These are phyloP conservation scores for Sphyrna mokarran DNA, from an alignment of 2,113 vertebrate genomes.

Conservation along the genomic window DNA sequence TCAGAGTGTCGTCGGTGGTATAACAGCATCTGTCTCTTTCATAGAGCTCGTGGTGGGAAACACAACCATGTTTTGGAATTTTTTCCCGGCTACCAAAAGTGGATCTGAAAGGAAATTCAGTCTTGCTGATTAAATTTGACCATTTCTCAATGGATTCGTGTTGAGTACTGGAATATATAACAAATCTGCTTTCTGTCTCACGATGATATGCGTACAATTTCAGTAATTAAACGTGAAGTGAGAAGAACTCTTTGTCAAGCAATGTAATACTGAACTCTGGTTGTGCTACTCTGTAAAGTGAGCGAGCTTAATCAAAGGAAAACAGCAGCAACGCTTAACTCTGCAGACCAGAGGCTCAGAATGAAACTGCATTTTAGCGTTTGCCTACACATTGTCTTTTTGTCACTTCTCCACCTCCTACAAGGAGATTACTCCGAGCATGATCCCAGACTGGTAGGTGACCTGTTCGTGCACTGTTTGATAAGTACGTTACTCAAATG, in stretches of 20 bases:
- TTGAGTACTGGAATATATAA: not conserved
- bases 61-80: not conserved
- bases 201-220: not conserved
- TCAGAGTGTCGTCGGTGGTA: not conserved
- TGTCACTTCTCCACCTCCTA: conserved; percentile 59
- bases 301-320: not conserved
- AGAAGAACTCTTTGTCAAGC: not conserved
- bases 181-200: not conserved
- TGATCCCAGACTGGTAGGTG: conserved; percentile 58
- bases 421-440: conserved; percentile 56
- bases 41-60: not conserved
- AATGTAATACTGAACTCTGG: conserved; percentile 32
- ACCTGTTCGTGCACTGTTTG: conserved; percentile 36
- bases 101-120: not conserved
- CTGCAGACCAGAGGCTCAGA: conserved; percentile 51
- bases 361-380: conserved; percentile 62
- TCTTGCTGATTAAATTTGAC: not conserved
- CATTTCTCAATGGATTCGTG: not conserved
- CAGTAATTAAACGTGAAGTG: not conserved
- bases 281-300: not conserved
- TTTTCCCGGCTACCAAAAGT: not conserved
- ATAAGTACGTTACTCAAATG: not conserved
- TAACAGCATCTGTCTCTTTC: not conserved
- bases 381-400: conserved; percentile 58
- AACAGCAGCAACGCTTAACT: not conserved